A percentile compares a stretch with the other conserved stretches of the same genome.
phyloP scores from a whole-genome alignment of 2,113 vertebrate genomes.

The Hepsetus odoe region DNA sequence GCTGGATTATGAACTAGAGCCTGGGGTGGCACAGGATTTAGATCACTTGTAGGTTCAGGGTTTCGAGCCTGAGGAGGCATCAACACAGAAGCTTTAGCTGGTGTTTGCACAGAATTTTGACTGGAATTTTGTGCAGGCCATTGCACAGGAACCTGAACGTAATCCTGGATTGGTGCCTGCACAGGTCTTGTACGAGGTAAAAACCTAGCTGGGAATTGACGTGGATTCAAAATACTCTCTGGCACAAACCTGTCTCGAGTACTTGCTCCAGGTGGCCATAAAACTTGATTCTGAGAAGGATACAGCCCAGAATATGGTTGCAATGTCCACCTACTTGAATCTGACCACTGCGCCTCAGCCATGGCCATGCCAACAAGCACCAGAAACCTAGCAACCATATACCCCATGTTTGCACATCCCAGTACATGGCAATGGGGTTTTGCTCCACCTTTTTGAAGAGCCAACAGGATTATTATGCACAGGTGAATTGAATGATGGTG shows the following conservation, averaged over 20 bases:
- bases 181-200: not conserved
- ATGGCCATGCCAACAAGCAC: not conserved
- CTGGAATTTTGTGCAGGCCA: too few species aligned
- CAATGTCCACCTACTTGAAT: not conserved
- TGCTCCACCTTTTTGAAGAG: not conserved
- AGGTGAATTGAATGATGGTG: not conserved
- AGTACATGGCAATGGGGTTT: not conserved
- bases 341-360: not conserved
- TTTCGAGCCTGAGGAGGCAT: too few species aligned
- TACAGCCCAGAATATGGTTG: not conserved
- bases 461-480: not conserved
- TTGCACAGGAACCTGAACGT: not conserved
- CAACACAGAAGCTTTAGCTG: not conserved
- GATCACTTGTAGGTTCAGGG: not conserved
- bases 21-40: not conserved
- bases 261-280: not conserved
- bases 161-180: not conserved
- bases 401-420: not conserved
- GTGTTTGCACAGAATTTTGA: not conserved
- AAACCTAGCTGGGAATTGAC: not conserved
- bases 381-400: not conserved
- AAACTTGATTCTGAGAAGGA: not conserved
- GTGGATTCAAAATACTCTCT: not conserved
- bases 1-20: too few species aligned
- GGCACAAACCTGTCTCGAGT: not conserved